Evolutionary conservation across 2,888 invertebrate species (phyloP).

Genomic region (Yponomeuta sedellus): DNA sequence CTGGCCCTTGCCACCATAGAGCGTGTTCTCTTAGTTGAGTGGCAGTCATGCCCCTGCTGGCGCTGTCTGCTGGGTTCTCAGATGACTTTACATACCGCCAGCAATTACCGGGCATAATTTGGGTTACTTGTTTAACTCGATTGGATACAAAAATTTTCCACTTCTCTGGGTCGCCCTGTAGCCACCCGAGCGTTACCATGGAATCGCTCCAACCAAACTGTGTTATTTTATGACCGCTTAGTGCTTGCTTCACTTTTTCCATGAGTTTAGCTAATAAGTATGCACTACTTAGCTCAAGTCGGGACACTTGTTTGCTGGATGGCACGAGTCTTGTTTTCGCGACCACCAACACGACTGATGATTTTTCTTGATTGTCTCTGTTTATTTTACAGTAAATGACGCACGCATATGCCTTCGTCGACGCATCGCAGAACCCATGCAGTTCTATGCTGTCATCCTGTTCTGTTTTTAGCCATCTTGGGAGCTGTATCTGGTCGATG

Average conservation of each 20-base stretch:
- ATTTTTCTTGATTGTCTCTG: neutral
- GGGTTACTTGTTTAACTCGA: neutral
- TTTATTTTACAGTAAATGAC: neutral
- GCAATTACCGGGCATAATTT: neutral
- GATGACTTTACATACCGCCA: conserved; percentile 11
- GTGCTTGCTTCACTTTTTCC: neutral
- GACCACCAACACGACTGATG: neutral
- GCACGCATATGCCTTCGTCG: conserved; percentile 15
- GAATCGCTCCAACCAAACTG: conserved; percentile 8
- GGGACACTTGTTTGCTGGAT: neutral
- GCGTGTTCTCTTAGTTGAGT: conserved; percentile 18
- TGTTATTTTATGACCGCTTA: neutral
- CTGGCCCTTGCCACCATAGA: conserved; percentile 26
- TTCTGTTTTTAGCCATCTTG: neutral
- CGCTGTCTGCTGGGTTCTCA: conserved; percentile 21
- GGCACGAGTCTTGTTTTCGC: conserved; percentile 9
- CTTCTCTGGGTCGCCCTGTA: neutral
- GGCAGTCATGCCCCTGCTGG: conserved; percentile 19
- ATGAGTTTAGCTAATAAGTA: conserved; percentile 8
- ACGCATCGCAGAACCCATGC: conserved; percentile 16
- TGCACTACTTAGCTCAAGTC: conserved; percentile 1
- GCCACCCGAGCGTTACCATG: conserved; percentile 3
- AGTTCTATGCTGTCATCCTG: conserved; percentile 3
- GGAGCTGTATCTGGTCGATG: neutral
- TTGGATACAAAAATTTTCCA: conserved; percentile 6